These are phyloP conservation scores for Dryobates pubescens DNA, from an alignment of 2,797 vertebrate species.

Conservation along the genomic window DNA sequence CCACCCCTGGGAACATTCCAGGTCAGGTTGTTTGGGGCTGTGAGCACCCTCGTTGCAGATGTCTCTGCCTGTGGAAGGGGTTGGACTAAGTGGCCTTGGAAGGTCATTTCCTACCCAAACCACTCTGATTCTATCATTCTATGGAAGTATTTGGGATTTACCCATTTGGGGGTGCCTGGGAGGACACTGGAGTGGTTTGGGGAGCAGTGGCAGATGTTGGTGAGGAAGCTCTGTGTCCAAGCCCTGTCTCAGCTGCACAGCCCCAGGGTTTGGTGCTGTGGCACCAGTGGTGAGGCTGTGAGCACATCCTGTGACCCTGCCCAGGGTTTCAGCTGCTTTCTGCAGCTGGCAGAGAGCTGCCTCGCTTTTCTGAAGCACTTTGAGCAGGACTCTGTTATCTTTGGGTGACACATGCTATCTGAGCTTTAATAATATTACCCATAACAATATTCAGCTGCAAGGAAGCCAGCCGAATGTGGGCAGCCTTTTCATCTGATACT, in stretches of 20 bases:
- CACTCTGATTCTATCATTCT: not conserved
- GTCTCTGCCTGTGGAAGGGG: not conserved
- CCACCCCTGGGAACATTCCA: not conserved
- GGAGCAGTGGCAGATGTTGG: fast-evolving
- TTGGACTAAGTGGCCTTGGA: no score
- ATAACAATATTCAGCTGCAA: not conserved
- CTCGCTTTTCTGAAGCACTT: not conserved
- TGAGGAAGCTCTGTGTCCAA: fast-evolving
- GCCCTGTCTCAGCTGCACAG: fast-evolving
- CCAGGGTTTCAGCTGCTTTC: not conserved
- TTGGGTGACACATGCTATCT: not conserved
- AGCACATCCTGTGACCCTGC: no score
- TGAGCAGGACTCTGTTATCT: not conserved
- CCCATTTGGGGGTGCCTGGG: not conserved
- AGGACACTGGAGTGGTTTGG: not conserved
- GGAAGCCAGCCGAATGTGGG: not conserved
- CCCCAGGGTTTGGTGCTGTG: fast-evolving
- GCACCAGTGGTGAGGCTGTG: fast-evolving
- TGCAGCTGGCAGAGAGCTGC: not conserved
- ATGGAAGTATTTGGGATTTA: not conserved
- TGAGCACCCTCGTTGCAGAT: not conserved
- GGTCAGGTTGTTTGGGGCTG: not conserved
- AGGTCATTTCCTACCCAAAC: not conserved
- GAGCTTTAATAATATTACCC: not conserved
- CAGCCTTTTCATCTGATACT: not conserved